Percentiles rank a stretch among this genome's conserved stretches.
Conservation (phyloP, 2,888 invertebrate species). For the Zaprionus bogoriensis region DNA sequence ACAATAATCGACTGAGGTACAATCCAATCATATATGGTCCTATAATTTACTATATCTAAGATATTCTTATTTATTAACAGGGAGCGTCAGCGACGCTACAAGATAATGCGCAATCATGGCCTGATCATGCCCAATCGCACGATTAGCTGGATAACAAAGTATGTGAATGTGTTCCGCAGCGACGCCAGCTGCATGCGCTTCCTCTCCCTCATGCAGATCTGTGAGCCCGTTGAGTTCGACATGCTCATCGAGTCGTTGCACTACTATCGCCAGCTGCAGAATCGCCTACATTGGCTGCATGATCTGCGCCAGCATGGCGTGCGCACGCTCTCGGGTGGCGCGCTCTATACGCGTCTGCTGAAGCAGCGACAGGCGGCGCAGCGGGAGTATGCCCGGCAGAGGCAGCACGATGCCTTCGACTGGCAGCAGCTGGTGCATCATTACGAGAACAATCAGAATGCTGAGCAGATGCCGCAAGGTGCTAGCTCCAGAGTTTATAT, state of each 20-base stretch:
- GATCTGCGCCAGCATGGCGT: conserved; percentile 89
- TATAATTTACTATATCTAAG: background rate
- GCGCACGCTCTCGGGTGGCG: conserved; percentile 85
- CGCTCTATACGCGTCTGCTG: conserved; percentile 87
- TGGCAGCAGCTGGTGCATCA: conserved; percentile 71
- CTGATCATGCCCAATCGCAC: conserved; percentile 89
- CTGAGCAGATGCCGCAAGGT: conserved; percentile 55
- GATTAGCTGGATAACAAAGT: conserved; percentile 87
- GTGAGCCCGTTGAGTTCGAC: conserved; percentile 89
- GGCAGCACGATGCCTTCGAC: conserved; percentile 49
- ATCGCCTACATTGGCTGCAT: conserved; percentile 85
- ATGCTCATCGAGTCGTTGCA: conserved; percentile 90
- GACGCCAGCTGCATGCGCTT: conserved; percentile 84
- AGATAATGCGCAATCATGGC: conserved; percentile 90
- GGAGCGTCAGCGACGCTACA: conserved; percentile 89
- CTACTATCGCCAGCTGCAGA: conserved; percentile 87
- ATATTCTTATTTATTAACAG: conserved; percentile 47
- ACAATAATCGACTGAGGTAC: conserved; percentile 88
- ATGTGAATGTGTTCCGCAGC: conserved; percentile 86
- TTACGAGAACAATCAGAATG: conserved; percentile 71
- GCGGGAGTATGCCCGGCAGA: conserved; percentile 64
- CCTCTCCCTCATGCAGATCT: conserved; percentile 89
- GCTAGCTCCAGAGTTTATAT: conserved; percentile 59
- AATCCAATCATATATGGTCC: background rate
- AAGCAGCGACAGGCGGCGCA: conserved; percentile 82